Percentiles rank a stretch among this genome's conserved stretches.
These are phyloP conservation scores for Nephotettix cincticeps DNA, from an alignment of 1,140 invertebrate genomes.

Conservation along the genomic window DNA sequence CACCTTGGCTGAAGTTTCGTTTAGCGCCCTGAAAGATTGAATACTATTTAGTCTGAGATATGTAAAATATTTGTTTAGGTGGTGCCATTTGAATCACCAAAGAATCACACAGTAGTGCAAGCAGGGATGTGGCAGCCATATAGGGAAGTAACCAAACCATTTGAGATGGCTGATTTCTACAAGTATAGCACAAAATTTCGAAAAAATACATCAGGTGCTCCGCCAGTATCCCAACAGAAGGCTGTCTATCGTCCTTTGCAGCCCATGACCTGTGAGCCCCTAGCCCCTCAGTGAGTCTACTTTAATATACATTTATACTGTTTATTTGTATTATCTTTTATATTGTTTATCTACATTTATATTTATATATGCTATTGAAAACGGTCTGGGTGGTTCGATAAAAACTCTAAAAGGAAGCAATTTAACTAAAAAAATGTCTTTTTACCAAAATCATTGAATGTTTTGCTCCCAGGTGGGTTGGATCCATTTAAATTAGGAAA, in stretches of 20 bases:
- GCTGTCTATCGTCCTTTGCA: conserved; percentile 52
- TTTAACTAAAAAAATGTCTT: too few relatives aligned
- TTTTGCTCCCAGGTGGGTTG: too few relatives aligned
- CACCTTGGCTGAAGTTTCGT: too few relatives aligned
- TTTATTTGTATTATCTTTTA: too few relatives aligned
- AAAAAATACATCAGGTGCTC: conserved; percentile 45
- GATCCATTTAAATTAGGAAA: too few relatives aligned
- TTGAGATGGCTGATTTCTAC: conserved; percentile 96
- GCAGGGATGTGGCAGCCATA: conserved; percentile 88
- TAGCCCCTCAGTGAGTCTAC: conserved; percentile 31
- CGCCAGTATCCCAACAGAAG: conserved; percentile 48
- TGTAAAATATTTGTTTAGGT: conserved; percentile 45
- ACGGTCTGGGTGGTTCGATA: too few relatives aligned
- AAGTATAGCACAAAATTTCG: conserved; percentile 94
- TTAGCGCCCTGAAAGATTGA: too few relatives aligned
- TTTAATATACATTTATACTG: neutral
- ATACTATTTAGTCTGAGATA: too few relatives aligned
- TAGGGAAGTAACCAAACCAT: conserved; percentile 91
- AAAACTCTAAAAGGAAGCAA: too few relatives aligned
- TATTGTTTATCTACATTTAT: too few relatives aligned
- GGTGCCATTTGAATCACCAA: conserved; percentile 69
- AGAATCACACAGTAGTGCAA: conserved; percentile 80
- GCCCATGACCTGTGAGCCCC: conserved; percentile 51
- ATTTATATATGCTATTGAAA: too few relatives aligned
- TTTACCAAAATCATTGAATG: too few relatives aligned